phyloP scores from a whole-genome alignment of 1,140 invertebrate species.

The Anoplophora glabripennis region DNA sequence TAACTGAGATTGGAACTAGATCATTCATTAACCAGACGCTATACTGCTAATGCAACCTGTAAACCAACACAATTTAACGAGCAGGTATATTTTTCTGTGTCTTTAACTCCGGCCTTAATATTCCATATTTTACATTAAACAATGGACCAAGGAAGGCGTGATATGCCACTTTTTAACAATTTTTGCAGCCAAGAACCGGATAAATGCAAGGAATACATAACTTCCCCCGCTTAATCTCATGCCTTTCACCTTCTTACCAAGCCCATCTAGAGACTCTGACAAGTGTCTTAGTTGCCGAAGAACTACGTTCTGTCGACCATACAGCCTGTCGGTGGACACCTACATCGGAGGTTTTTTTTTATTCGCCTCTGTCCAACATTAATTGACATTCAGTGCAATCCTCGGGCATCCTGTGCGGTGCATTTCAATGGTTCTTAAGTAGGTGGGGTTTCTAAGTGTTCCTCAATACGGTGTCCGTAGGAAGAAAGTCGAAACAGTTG shows the following conservation, averaged over 20 bases:
- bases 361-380: not conserved
- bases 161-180: too few relatives aligned
- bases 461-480: not conserved
- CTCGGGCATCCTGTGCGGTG: not conserved
- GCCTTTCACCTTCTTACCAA: conserved; percentile 23
- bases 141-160: too few relatives aligned
- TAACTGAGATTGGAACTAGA: too few relatives aligned
- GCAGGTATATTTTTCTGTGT: too few relatives aligned
- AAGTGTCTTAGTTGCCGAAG: conserved; percentile 15
- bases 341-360: conserved; percentile 11
- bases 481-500: conserved; percentile 13
- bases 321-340: conserved; percentile 5
- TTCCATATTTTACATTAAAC: too few relatives aligned
- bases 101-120: too few relatives aligned
- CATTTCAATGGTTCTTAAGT: not conserved
- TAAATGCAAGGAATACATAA: too few relatives aligned
- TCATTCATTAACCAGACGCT: too few relatives aligned
- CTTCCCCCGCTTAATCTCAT: conserved; percentile 2
- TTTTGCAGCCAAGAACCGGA: too few relatives aligned
- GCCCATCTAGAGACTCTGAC: conserved; percentile 19
- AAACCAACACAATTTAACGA: too few relatives aligned
- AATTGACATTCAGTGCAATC: conserved; percentile 16
- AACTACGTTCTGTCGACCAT: conserved; percentile 8
- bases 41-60: too few relatives aligned
- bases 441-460: conserved; percentile 15